Conservation (phyloP, 2,888 invertebrate species). For the Drosophila affinis region DNA sequence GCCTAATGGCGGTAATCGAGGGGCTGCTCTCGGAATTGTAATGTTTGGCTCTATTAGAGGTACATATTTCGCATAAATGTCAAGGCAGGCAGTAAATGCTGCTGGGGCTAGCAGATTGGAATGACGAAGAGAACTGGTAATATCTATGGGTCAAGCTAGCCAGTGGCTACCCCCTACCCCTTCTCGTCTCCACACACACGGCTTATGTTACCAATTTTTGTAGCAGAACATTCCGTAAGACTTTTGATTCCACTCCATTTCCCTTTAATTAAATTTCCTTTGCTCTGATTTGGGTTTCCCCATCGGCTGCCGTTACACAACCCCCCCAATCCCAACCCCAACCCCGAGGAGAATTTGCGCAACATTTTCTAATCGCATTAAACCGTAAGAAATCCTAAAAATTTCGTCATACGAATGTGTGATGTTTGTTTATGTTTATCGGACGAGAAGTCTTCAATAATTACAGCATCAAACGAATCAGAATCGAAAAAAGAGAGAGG, state of each 20-base stretch:
- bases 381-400: conserved; percentile 10
- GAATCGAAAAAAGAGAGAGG: background rate
- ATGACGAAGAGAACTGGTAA: conserved; percentile 3
- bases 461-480: conserved; percentile 33
- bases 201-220: no score
- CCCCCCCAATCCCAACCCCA: conserved; percentile 15
- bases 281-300: background rate
- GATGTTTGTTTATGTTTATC: background rate
- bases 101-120: conserved; percentile 7
- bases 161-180: no score
- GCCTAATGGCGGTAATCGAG: conserved; percentile 30
- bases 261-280: conserved; percentile 3
- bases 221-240: no score
- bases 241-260: background rate
- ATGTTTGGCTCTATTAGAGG: conserved; percentile 34
- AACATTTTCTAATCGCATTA: conserved; percentile 34
- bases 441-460: conserved; percentile 24
- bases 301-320: conserved; percentile 12
- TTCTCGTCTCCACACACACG: no score
- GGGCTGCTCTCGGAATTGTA: conserved; percentile 14
- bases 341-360: conserved; percentile 20
- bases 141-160: no score
- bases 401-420: conserved; percentile 20
- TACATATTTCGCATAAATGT: conserved; percentile 31
- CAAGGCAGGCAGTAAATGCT: conserved; percentile 17